Evolutionary conservation across 2,113 vertebrate species (phyloP).

Genomic region (Talpa occidentalis): DNA sequence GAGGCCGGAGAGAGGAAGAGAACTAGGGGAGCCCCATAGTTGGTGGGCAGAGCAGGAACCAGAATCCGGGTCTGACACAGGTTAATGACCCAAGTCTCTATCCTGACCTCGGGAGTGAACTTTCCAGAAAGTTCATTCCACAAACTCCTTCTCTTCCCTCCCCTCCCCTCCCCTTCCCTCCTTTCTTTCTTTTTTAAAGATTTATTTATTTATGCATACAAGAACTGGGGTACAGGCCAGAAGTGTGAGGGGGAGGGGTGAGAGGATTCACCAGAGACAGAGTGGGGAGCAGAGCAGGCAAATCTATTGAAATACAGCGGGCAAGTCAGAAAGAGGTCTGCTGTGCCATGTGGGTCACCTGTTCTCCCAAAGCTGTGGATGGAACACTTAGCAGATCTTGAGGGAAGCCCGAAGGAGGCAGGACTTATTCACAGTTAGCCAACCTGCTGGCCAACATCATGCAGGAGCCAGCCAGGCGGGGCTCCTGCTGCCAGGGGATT

Average conservation of each 20-base stretch:
- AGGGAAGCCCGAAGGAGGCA: fast-evolving
- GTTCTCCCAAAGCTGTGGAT: not conserved
- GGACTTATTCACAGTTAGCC: fast-evolving
- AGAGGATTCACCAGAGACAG: too few relatives aligned
- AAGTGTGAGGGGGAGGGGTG: too few relatives aligned
- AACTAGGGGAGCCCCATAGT: not conserved
- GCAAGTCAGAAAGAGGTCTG: too few relatives aligned
- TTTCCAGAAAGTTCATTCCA: not conserved
- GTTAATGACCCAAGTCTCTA: not conserved
- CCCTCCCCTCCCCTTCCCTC: too few relatives aligned
- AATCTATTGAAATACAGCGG: too few relatives aligned
- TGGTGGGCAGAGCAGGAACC: not conserved
- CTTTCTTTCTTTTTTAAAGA: too few relatives aligned
- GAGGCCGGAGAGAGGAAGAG: not conserved
- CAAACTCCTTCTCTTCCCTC: too few relatives aligned
- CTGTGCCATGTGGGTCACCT: too few relatives aligned
- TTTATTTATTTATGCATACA: not conserved
- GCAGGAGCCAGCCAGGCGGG: not conserved
- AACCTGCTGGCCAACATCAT: fast-evolving
- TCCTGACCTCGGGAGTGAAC: not conserved
- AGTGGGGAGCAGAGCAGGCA: too few relatives aligned
- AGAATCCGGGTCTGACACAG: not conserved
- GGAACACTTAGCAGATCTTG: not conserved
- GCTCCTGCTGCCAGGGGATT: not conserved
- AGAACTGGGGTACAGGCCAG: too few relatives aligned